Evolutionary conservation across 2,797 vertebrate genomes (phyloP).

Genomic region (Haliaeetus vocifer): DNA sequence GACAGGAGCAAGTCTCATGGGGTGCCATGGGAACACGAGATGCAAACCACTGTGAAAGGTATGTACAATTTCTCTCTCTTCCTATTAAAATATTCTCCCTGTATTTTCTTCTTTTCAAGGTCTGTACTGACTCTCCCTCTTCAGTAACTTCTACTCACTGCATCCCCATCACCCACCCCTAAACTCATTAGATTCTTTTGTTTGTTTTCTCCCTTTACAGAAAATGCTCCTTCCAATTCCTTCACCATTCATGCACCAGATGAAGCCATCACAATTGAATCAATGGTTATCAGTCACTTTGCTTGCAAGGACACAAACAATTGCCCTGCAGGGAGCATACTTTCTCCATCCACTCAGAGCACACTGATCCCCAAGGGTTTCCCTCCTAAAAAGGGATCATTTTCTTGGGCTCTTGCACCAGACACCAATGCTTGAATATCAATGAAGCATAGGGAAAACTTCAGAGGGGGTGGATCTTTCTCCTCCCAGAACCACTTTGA

Average conservation of each 20-base stretch:
- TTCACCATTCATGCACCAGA: not conserved
- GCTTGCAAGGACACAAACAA: not conserved
- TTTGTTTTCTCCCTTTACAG: not conserved
- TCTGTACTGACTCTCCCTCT: not conserved
- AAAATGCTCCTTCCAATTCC: not conserved
- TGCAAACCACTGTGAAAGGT: not conserved
- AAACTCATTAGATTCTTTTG: not conserved
- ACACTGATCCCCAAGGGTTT: not conserved
- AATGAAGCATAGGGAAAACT: not conserved
- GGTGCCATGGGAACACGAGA: not conserved
- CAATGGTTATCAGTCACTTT: not conserved
- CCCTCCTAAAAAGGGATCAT: not conserved
- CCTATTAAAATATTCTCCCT: not conserved
- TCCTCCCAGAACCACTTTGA: not conserved
- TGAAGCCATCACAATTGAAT: accelerated
- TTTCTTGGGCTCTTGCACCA: not conserved
- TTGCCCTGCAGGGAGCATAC: not conserved
- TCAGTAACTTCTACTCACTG: not conserved
- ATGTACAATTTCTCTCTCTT: not conserved
- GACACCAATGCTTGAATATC: not conserved
- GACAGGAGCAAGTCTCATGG: not conserved
- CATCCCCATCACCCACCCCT: not conserved
- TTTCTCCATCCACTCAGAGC: not conserved
- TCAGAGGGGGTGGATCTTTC: not conserved
- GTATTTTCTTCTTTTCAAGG: not conserved